Evolutionary conservation across 2,888 invertebrate species (phyloP).

Genomic region (Oscheius sp.): DNA sequence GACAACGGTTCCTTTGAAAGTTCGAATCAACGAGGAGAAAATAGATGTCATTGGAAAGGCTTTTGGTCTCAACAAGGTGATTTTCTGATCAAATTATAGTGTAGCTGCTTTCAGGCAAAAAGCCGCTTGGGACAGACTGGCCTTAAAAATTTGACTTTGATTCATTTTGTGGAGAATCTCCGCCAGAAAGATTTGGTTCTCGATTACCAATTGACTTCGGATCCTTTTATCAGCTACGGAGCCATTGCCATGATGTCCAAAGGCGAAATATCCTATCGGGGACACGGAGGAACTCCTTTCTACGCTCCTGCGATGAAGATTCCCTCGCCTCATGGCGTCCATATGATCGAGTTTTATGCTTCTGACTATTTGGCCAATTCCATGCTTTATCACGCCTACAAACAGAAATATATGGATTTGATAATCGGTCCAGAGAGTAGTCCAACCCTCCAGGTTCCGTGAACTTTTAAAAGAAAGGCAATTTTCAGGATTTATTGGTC

Average conservation of each 20-base stretch:
- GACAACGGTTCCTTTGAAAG: constrained; percentile 67
- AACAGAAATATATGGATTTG: constrained; percentile 65
- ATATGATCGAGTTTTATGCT: constrained; percentile 69
- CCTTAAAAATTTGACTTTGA: constrained; percentile 54
- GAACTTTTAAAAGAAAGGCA: background rate
- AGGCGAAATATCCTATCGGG: constrained; percentile 66
- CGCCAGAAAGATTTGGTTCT: constrained; percentile 61
- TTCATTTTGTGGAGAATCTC: constrained; percentile 63
- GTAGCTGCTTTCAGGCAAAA: constrained; percentile 7
- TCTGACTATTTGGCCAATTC: constrained; percentile 69
- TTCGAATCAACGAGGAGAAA: constrained; percentile 64
- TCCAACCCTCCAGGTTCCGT: constrained; percentile 42
- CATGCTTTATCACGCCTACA: constrained; percentile 68
- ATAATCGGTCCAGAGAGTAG: constrained; percentile 62
- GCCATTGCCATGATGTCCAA: constrained; percentile 66
- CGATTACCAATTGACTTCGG: constrained; percentile 62
- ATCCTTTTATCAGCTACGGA: constrained; percentile 65
- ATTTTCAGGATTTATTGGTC: constrained; percentile 55
- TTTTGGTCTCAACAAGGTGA: constrained; percentile 40
- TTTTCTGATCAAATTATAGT: background rate
- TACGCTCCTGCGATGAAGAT: constrained; percentile 64
- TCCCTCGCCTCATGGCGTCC: constrained; percentile 67
- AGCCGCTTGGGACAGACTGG: constrained; percentile 33
- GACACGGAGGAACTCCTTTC: constrained; percentile 68
- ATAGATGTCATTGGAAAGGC: constrained; percentile 65